These are phyloP conservation scores for Ochropleura leucogaster DNA, from an alignment of 2,888 invertebrate genomes.

Conservation along the genomic window DNA sequence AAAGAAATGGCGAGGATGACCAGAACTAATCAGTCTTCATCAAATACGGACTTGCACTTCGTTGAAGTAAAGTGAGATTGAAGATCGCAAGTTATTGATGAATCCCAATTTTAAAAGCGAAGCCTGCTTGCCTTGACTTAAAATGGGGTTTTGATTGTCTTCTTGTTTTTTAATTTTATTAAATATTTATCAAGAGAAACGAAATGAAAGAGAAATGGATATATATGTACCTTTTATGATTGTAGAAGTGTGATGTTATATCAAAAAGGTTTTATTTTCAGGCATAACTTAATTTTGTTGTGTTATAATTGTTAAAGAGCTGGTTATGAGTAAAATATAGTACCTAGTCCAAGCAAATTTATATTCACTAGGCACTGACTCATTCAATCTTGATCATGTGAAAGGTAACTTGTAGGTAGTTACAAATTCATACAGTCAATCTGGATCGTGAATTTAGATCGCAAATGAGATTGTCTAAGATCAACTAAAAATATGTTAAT, in stretches of 20 bases:
- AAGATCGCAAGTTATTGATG: conserved; percentile 48
- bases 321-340: background rate
- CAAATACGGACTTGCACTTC: conserved; percentile 37
- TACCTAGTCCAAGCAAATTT: background rate
- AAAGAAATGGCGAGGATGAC: conserved; percentile 10
- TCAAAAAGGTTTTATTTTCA: background rate
- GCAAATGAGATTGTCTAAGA: no score
- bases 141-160: conserved; percentile 42
- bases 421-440: background rate
- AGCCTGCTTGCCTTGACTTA: conserved; percentile 29
- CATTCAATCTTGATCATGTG: background rate
- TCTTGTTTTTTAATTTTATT: no score
- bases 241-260: background rate
- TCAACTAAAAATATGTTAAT: background rate
- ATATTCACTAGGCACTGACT: background rate
- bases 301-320: background rate
- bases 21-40: conserved; percentile 38
- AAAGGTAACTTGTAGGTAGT: background rate
- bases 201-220: no score
- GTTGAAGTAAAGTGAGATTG: conserved; percentile 30
- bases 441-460: background rate
- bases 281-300: background rate
- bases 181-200: no score
- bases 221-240: background rate
- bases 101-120: conserved; percentile 43